Base-by-base conservation (phyloP, 2,797 vertebrate genomes). In the Sebastes oblongus region DNA sequence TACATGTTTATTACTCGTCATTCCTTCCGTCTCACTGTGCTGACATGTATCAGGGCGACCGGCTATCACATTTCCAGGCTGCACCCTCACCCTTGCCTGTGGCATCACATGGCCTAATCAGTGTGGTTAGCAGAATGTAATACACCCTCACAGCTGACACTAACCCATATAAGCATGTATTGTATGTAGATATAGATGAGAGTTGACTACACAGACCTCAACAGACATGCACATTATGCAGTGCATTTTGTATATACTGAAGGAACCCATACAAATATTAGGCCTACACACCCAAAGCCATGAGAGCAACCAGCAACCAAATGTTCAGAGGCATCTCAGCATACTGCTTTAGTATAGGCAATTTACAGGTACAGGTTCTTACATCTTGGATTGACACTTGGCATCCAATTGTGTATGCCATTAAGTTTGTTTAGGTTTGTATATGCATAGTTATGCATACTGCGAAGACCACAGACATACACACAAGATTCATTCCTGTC, bases 51-150 rank as follows among this genome's bases (percentile, higher is more conserved):
- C 71, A 78, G 79, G 55, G 79, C 78, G 75, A 62, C 81, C 77
- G 27, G 76, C 81, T 83, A 80, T 91, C 82, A 78, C 82, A 78
- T 89, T 92, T 91, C 83, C 78, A 82, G 76, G 73, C 79, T 11
- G 25, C 81, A 56, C 84, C 34, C 50, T 89, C 86, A 86, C 76
- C 87, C 80, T 88, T 78, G 78, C 88, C 84, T 82, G 29, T 62
- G 80, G 84, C 90, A 18, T 86, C 72, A 71, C 68, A 69, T 86
- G 83, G 66, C 82, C 84, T 82, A 25, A 89, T 86, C 84, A 66
- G 72, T 55, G 50, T 66, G 68, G 68, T 73, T 56, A 68, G 55
- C 67, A 83, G 65, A 91, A 84, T 60, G 46, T 72, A 72, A 83
- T 55, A 61, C 71, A 71, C 66, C 34, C 72, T 86, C 70, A 65